Evolutionary conservation across 2,888 invertebrate genomes (phyloP).

Genomic region (Drosophila birchii): DNA sequence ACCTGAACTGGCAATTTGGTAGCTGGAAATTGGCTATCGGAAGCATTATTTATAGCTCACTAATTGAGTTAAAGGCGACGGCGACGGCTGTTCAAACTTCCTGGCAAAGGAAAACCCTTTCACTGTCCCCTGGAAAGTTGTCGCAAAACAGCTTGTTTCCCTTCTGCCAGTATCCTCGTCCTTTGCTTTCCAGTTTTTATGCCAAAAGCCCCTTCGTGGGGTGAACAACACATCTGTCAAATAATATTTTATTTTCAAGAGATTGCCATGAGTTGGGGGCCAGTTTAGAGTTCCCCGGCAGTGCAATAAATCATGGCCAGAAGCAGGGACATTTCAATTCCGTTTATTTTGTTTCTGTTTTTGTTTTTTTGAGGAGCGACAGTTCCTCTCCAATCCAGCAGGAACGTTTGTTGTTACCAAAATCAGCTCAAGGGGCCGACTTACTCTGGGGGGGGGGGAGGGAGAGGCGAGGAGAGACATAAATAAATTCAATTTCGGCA

Average conservation of each 20-base stretch:
- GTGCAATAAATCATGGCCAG: slow-evolving; percentile 44
- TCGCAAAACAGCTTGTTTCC: slow-evolving; percentile 13
- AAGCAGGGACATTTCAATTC: slow-evolving; percentile 37
- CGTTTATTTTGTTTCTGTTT: slow-evolving; percentile 32
- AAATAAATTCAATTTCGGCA: slow-evolving; percentile 38
- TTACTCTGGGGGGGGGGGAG: background rate
- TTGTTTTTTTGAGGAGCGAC: background rate
- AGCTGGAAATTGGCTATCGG: background rate
- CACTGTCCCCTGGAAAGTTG: slow-evolving; percentile 5
- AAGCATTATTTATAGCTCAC: slow-evolving; percentile 44
- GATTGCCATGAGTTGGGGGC: background rate
- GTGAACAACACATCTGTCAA: slow-evolving; percentile 28
- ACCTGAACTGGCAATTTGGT: background rate
- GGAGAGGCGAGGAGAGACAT: background rate
- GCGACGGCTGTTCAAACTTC: slow-evolving; percentile 2
- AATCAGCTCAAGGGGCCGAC: slow-evolving; percentile 19
- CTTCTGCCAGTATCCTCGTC: background rate
- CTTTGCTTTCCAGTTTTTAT: slow-evolving; percentile 16
- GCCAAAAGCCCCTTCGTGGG: slow-evolving; percentile 8
- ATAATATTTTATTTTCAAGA: slow-evolving; percentile 36
- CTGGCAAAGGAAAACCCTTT: background rate
- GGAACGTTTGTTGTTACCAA: slow-evolving; percentile 11
- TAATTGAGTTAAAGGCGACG: slow-evolving; percentile 46
- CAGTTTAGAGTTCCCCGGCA: slow-evolving; percentile 22
- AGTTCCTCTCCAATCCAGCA: background rate